Base-by-base conservation (phyloP, 2,113 vertebrate genomes). In the Bettongia penicillata region DNA sequence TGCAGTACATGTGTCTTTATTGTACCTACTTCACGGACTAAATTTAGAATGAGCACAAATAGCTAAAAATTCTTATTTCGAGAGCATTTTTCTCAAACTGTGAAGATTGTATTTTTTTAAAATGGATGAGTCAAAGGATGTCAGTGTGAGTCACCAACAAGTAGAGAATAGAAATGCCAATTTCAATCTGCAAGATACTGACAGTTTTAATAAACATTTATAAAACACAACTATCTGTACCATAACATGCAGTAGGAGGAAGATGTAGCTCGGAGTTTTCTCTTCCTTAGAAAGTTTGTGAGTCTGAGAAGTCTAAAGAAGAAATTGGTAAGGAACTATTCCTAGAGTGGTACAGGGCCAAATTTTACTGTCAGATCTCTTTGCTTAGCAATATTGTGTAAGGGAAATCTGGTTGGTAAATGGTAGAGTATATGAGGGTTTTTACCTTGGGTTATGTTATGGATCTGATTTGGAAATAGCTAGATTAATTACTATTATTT, bases 161-260 rank as follows among this genome's bases (percentile, higher is more conserved):
- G 94, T 93, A 96, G 94, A 97, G 96, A 98, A 97, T 94, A 98
- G 97, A 98, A 93, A 95, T 94, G 96, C 94, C 96, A 97, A 89
- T 97, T 97, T 96, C 94, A 93, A 96, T 98, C 94, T 94, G 93
- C 90, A 95, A 93, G 96, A 97, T 84, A 95, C 92, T 98, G 98
- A 97, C 96, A 98, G 93, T 96, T 96, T 96, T 96, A 91, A 98
- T 97, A 98, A 98, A 98, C 98, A 98, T 98, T 98, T 97, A 98
- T 97, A 96, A 98, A 98, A 97, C 98, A 98, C 96, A 91, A 94
- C 89, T 97, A 94, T 95, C 77, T 97, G 98, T 98, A 97, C 93
- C 96, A 97, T 96, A 98, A 98, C 95, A 98, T 57, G 91, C 53
- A 97, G 92, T 61, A 94, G 52, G 49, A 95, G 91, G 90, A 92